These are phyloP conservation scores for Solenopsis invicta DNA, from an alignment of 1,140 invertebrate species.

Conservation along the genomic window DNA sequence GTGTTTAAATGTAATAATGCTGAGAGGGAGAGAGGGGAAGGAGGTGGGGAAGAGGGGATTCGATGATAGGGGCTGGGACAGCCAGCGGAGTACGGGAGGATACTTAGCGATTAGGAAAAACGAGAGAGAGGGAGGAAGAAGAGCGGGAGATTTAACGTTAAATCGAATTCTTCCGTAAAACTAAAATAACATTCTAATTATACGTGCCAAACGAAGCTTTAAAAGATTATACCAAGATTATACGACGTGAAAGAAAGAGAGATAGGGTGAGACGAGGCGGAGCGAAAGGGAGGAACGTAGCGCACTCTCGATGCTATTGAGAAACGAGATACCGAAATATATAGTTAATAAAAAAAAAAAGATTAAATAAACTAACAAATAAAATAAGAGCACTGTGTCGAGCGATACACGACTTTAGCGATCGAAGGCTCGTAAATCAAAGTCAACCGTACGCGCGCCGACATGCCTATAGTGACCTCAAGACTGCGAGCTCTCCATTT, in stretches of 20 bases:
- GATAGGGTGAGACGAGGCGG: neutral
- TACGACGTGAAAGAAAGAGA: slow-evolving; percentile 29
- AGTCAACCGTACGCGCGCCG: slow-evolving; percentile 65
- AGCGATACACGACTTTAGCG: slow-evolving; percentile 74
- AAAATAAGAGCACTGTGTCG: slow-evolving; percentile 56
- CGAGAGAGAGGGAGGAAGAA: slow-evolving; percentile 2
- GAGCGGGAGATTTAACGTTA: slow-evolving; percentile 70
- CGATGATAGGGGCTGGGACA: neutral
- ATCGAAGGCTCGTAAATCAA: slow-evolving; percentile 74
- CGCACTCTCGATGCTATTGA: slow-evolving; percentile 41
- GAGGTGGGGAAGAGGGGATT: neutral
- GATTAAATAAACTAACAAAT: slow-evolving; percentile 40
- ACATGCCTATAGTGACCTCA: slow-evolving; percentile 56
- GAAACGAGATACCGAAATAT: slow-evolving; percentile 32
- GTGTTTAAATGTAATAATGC: slow-evolving; percentile 82
- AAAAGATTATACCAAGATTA: slow-evolving; percentile 70
- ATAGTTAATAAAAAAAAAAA: slow-evolving; percentile 55
- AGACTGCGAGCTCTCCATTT: slow-evolving; percentile 44
- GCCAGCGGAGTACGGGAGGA: slow-evolving; percentile 51
- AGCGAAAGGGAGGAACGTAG: slow-evolving; percentile 40
- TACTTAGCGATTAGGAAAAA: slow-evolving; percentile 50
- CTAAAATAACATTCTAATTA: slow-evolving; percentile 86
- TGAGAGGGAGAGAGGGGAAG: slow-evolving; percentile 9
- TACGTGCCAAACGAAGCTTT: slow-evolving; percentile 86
- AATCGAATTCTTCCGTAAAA: slow-evolving; percentile 84